Evolutionary conservation across 2,797 vertebrate genomes (phyloP).

Genomic region (Petrocephalus sullivani): DNA sequence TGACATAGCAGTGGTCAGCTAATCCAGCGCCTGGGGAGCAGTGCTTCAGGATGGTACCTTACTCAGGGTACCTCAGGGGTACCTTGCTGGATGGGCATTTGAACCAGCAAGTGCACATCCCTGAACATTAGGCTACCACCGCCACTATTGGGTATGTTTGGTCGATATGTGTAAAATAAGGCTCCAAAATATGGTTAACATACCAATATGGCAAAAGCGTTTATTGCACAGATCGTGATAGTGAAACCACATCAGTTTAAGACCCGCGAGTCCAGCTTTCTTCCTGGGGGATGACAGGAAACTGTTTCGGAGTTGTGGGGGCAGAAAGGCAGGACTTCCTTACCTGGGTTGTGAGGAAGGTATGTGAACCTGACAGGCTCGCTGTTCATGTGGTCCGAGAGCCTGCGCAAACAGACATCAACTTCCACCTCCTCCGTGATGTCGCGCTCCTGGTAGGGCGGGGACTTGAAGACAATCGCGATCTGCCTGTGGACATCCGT

Average conservation of each 20-base stretch:
- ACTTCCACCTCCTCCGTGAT: conserved; percentile 71
- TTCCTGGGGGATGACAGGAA: neutral
- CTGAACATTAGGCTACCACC: too few species aligned
- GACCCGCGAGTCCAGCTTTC: neutral
- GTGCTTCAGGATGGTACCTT: too few species aligned
- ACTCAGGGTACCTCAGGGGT: too few species aligned
- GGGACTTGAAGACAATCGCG: conserved; percentile 84
- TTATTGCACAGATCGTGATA: neutral
- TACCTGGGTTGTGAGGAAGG: conserved; percentile 72
- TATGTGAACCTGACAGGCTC: conserved; percentile 75
- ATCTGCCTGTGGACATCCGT: conserved; percentile 90
- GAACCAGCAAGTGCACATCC: too few species aligned
- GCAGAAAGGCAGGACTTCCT: conserved; percentile 22
- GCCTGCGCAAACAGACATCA: conserved; percentile 68
- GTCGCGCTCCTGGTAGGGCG: conserved; percentile 78
- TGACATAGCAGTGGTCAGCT: too few species aligned
- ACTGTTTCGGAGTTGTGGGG: neutral
- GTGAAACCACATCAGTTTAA: neutral
- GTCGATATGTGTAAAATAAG: neutral
- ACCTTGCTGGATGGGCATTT: too few species aligned
- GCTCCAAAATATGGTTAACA: neutral
- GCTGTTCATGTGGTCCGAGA: conserved; percentile 85
- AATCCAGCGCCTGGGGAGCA: too few species aligned
- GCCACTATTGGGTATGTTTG: neutral
- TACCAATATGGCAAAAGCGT: neutral